A percentile compares a stretch with the other conserved stretches of the same genome.
phyloP scores from a whole-genome alignment of 2,113 vertebrate species.

The Desmodus rotundus region DNA sequence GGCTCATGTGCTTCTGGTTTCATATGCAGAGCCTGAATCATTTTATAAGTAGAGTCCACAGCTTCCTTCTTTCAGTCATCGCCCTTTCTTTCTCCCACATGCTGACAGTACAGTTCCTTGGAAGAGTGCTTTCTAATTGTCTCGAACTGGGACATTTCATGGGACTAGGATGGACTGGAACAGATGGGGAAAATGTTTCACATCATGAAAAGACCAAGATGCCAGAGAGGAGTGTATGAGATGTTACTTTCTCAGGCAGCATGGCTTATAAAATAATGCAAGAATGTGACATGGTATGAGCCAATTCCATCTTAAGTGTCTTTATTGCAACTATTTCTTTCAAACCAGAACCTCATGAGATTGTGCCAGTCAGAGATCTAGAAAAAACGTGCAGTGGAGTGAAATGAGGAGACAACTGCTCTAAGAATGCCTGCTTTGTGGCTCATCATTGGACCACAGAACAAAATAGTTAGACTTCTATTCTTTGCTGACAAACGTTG shows the following conservation, averaged over 20 bases:
- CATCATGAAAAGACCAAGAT: background rate
- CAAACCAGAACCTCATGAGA: background rate
- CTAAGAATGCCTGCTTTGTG: background rate
- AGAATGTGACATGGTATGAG: background rate
- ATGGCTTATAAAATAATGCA: background rate
- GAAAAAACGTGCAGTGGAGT: accelerated
- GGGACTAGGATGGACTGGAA: background rate
- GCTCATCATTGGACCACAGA: background rate
- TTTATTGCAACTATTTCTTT: background rate
- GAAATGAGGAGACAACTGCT: background rate
- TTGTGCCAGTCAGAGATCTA: background rate
- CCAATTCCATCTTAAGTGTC: background rate
- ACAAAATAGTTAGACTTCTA: background rate
- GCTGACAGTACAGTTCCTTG: background rate
- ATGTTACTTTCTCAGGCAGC: background rate
- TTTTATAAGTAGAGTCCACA: background rate
- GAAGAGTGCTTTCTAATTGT: background rate
- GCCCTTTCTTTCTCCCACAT: background rate
- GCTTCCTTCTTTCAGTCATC: background rate
- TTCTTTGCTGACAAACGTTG: background rate
- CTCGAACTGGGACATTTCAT: background rate
- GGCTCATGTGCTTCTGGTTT: background rate
- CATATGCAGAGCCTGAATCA: background rate
- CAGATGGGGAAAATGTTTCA: background rate
- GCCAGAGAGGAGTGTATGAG: background rate